A percentile compares a stretch with the other conserved stretches of the same genome.
These are phyloP conservation scores for Miichthys miiuy DNA, from an alignment of 2,797 vertebrate genomes.

Conservation along the genomic window DNA sequence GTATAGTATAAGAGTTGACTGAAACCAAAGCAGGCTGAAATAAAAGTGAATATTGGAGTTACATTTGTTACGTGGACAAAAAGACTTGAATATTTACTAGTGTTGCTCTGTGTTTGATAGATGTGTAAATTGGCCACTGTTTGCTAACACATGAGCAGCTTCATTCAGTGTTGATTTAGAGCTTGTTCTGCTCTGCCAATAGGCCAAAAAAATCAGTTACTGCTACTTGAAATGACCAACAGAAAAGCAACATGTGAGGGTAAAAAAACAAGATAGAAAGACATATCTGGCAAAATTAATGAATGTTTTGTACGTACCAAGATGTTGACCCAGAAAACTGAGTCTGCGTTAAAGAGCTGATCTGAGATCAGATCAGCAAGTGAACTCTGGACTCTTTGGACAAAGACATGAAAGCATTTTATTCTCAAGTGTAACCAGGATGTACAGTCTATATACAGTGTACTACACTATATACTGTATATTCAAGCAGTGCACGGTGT, in stretches of 20 bases:
- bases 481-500: slow-evolving; percentile 2
- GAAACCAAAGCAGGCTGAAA: not conserved
- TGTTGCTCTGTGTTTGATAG: no score
- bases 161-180: no score
- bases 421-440: not conserved
- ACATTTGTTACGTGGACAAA: not conserved
- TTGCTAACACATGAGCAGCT: no score
- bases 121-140: no score
- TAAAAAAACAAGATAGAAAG: not conserved
- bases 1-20: no score
- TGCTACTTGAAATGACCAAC: not conserved
- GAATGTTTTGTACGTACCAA: not conserved
- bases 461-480: not conserved
- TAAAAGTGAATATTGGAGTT: not conserved
- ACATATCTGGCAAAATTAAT: no score
- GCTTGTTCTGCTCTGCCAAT: no score
- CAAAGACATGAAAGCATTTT: not conserved
- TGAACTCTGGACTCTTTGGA: not conserved
- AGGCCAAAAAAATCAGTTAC: no score
- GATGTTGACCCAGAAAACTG: not conserved
- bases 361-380: not conserved
- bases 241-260: not conserved
- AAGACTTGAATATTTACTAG: not conserved
- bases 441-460: not conserved
- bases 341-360: not conserved